phyloP scores from a whole-genome alignment of 2,888 invertebrate species.

The Rhingia rostrata region DNA sequence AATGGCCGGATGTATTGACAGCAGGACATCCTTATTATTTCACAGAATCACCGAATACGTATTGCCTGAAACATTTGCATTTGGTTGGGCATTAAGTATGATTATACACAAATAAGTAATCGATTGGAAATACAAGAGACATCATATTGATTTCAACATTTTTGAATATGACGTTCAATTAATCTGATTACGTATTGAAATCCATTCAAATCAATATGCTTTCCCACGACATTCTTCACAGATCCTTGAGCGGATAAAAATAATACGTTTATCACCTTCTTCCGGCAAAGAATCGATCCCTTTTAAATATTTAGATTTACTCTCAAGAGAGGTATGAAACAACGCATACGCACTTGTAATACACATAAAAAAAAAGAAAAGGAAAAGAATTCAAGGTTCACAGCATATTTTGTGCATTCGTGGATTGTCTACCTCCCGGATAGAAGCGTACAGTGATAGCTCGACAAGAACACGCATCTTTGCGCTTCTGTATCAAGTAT shows the following conservation, averaged over 20 bases:
- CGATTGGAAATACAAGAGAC: neutral
- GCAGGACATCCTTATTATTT: conserved; percentile 46
- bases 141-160: neutral
- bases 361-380: neutral
- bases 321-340: neutral
- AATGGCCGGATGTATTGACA: conserved; percentile 59
- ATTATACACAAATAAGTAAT: conserved; percentile 12
- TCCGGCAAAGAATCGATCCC: conserved; percentile 36
- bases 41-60: neutral
- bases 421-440: neutral
- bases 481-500: conserved; percentile 52
- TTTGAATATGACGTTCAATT: conserved; percentile 21
- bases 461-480: conserved; percentile 36
- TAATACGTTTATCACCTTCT: conserved; percentile 31
- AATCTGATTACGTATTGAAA: conserved; percentile 22
- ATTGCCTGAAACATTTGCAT: conserved; percentile 34
- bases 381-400: neutral
- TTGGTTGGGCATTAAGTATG: neutral
- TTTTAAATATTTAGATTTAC: conserved; percentile 6
- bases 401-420: neutral
- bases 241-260: conserved; percentile 34
- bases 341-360: conserved; percentile 32
- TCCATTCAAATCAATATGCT: neutral
- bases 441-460: conserved; percentile 22
- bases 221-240: conserved; percentile 23